phyloP scores from a whole-genome alignment of 2,888 invertebrate species.

The Aspidiotus destructor region DNA sequence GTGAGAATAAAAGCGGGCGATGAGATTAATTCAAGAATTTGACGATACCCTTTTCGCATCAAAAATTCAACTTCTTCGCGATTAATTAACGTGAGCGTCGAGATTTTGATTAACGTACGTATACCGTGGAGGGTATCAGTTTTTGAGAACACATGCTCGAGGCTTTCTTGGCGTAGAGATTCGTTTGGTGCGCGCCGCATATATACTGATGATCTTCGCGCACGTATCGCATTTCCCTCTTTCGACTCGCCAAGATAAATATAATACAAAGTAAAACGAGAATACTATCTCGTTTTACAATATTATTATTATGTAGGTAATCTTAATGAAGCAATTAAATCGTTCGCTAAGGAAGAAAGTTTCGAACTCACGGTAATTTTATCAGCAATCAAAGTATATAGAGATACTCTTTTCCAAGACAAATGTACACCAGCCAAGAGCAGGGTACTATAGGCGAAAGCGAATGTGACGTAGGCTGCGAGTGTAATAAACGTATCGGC shows the following conservation, averaged over 20 bases:
- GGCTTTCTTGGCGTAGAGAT: neutral
- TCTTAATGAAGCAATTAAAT: constrained; percentile 31
- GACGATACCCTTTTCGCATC: too few species aligned
- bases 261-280: constrained; percentile 1
- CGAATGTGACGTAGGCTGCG: constrained; percentile 19
- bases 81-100: too few species aligned
- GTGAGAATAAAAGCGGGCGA: too few species aligned
- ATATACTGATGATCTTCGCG: neutral
- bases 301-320: constrained; percentile 2
- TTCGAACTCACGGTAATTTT: constrained; percentile 30
- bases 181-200: neutral
- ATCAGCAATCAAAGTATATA: constrained; percentile 27
- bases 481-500: constrained; percentile 12
- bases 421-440: neutral
- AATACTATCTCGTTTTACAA: constrained; percentile 4
- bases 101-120: too few species aligned
- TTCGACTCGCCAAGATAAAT: neutral
- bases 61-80: too few species aligned
- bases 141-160: neutral
- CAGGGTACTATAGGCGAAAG: neutral
- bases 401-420: neutral
- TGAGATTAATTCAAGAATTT: too few species aligned
- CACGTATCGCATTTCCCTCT: neutral
- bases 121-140: too few species aligned
- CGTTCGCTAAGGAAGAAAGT: constrained; percentile 29